Evolutionary conservation across 2,113 vertebrate species (phyloP).

Genomic region (Eurypyga helias): DNA sequence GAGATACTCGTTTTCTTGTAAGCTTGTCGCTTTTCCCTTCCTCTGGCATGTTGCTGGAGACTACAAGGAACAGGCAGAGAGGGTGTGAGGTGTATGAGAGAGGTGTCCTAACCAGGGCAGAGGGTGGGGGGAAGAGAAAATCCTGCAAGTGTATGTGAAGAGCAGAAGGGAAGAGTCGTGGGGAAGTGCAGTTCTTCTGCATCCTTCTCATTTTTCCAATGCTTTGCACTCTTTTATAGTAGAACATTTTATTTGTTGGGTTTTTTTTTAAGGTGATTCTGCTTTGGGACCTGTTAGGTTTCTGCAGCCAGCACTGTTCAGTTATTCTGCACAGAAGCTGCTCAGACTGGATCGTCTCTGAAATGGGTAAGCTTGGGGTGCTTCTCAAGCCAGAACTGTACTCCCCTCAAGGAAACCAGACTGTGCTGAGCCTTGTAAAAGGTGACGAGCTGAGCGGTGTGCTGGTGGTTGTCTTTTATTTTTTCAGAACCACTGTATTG

Average conservation of each 20-base stretch:
- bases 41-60: conserved; percentile 30
- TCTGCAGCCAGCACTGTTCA: not conserved
- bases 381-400: not conserved
- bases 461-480: not conserved
- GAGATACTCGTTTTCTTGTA: conserved; percentile 58
- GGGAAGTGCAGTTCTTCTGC: not conserved
- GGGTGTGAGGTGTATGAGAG: not conserved
- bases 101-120: not conserved
- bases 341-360: not conserved
- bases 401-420: not conserved
- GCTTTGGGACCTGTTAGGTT: not conserved
- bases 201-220: not conserved
- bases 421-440: not conserved
- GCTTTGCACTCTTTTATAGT: not conserved
- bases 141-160: not conserved
- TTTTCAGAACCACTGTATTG: not conserved
- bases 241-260: fast-evolving
- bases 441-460: not conserved
- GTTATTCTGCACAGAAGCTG: not conserved
- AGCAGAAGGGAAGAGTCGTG: not conserved
- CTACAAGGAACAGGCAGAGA: not conserved
- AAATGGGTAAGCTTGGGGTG: not conserved
- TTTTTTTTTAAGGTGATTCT: not conserved
- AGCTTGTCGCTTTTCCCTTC: conserved; percentile 59
- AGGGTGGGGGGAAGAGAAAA: not conserved